Evolutionary conservation across 2,113 vertebrate species (phyloP), one percentile per base, ranked within the genome.

Genomic region (Furnarius figulus): DNA sequence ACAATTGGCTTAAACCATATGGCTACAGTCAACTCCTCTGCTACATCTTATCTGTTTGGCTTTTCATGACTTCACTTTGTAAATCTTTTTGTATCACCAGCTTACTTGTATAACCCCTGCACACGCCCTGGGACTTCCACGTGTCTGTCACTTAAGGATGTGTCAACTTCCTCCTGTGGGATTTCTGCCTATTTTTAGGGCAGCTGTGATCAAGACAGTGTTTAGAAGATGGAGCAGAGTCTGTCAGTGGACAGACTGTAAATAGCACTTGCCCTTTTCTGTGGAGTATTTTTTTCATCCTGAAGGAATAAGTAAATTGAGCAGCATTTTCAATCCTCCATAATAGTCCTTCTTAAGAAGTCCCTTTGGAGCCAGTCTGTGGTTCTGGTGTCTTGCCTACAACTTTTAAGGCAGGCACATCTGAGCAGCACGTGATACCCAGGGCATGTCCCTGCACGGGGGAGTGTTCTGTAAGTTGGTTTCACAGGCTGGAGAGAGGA

Each of bases 161-260:
- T 77, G 66, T 93, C 67, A 88, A 16, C 72, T 90, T 94, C 94
- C 93, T 93, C 90, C 67, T 19, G 14, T 84, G 92, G 76, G 93
- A 90, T 78, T 94, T 85, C 4, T 59, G 52, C 35, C 74, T 84
- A 47, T 90, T 93, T 92, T 95, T 79, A 84, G 85, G 62, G 62
- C 25, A 59, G 73, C 56, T 70, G 76, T 24, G 68, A 81, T 81
- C 66, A 55, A 17, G 2, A 52, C 78, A 55, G 62, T 49, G 19
- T 62, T 44, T 15, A 18, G 59, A 47, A 88, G 87, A 76, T 30
- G 40, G 12, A 83, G 7, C 46, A 40, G 72, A 50, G 50, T n/a
- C n/a, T n/a, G n/a, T n/a, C 78, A 44, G 44, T 27, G 74, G 39
- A 44, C 85, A 71, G 82, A 12, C 82, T 68, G 17, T 14, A 81